Evolutionary conservation across 2,113 vertebrate species (phyloP).

Genomic region (Eudyptes chrysolophus): DNA sequence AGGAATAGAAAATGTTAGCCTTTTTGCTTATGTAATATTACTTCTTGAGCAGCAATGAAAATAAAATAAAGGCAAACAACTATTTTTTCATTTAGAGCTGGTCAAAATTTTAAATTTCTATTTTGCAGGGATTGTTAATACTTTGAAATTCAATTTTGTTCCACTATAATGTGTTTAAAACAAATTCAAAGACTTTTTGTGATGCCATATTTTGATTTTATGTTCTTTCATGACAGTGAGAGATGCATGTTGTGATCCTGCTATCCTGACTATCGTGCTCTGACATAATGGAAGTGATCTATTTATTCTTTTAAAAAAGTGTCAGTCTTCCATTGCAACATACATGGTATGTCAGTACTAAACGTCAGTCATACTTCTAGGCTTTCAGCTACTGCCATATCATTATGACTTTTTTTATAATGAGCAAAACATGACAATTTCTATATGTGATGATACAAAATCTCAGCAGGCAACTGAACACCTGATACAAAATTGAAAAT

Average conservation of each 20-base stretch:
- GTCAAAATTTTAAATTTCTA: not conserved
- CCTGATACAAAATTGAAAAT: not conserved
- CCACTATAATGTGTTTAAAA: not conserved
- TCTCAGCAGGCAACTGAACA: not conserved
- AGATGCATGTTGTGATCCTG: not conserved
- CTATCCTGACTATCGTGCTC: not conserved
- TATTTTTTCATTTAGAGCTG: not conserved
- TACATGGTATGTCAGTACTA: not conserved
- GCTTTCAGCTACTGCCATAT: not conserved
- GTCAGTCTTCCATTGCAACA: not conserved
- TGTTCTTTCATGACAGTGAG: not conserved
- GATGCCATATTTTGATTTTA: not conserved
- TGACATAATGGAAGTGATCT: not conserved
- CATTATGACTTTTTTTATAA: not conserved
- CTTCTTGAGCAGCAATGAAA: not conserved
- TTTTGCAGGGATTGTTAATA: not conserved
- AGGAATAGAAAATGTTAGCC: not conserved
- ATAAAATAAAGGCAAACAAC: not conserved
- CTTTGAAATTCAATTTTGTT: not conserved
- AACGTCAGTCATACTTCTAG: not conserved
- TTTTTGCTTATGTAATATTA: not conserved
- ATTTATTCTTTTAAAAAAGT: not conserved
- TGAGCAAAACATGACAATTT: not conserved
- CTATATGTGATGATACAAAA: not conserved
- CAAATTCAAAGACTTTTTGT: not conserved